Base-by-base conservation (phyloP, 2,797 vertebrate genomes). In the Harpagifer antarcticus region DNA sequence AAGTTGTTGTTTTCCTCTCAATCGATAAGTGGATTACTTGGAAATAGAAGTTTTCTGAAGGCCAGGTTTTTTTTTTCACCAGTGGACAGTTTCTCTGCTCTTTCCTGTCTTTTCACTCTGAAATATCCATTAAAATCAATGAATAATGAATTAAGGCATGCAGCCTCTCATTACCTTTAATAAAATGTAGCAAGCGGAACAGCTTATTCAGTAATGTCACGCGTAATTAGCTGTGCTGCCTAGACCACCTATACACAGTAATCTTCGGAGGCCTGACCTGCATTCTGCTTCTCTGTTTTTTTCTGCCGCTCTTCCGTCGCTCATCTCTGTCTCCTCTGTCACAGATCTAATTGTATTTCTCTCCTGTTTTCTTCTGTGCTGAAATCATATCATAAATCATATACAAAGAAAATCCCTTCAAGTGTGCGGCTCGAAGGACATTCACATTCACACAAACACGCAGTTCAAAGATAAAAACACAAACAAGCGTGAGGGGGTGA, bases 121-220 rank as follows among this genome's bases (percentile, higher is more conserved):
- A 82, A 89, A 89, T 86, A 83, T 85, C 87, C 81, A 89, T 88
- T 90, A 72, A 87, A 91, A 89, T 91, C 87, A 86, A 86, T 91
- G 86, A 90, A 91, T 90, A 90, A 90, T 88, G 79, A 91, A 90
- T 89, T 84, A 88, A 85, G 86, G 85, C 56, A 12, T 81, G 81
- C 69, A 58, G 77, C 77, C 84, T 81, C 87, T 91, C 79, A 76
- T 88, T 89, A 88, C 76, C 81, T 82, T 91, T 91, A 91, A 91
- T 92, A 89, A 92, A 91, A 91, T 87, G 87, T 91, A 91, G 86
- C 90, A 92, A 91, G 85, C 64, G 73, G 86, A 91, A 91, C 91
- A 90, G 88, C 89, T 91, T 91, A 91, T 91, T 91, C 90, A 89
- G 88, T 88, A 88, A 91, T 91, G 89, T 91, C 88, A 91, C 71